A percentile compares a stretch with the other conserved stretches of the same genome.
These are phyloP conservation scores for Hypsibius dujardini DNA, from an alignment of 1,140 invertebrate species.

Conservation along the genomic window DNA sequence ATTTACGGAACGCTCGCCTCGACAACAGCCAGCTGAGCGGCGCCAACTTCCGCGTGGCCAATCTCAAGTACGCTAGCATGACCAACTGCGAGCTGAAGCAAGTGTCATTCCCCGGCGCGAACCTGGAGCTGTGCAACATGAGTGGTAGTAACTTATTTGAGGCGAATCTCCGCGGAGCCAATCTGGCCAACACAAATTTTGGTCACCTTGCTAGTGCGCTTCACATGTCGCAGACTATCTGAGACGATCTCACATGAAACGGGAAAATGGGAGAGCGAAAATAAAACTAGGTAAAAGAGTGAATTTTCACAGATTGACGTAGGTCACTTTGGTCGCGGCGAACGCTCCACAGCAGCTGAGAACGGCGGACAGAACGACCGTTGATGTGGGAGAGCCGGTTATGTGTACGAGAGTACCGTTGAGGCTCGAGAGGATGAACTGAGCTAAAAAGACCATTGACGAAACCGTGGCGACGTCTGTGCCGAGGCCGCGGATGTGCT, in stretches of 20 bases:
- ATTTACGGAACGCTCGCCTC: neutral
- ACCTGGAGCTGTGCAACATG: neutral
- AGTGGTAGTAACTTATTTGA: neutral
- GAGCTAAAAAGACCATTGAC: conserved; percentile 83
- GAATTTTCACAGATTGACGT: conserved; percentile 56
- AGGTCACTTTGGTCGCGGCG: conserved; percentile 65
- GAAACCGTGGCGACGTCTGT: conserved; percentile 82
- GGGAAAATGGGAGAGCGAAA: too few relatives aligned
- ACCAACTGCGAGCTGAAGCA: conserved; percentile 1
- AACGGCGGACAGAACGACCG: conserved; percentile 62
- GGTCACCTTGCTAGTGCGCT: neutral
- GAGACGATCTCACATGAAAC: too few relatives aligned
- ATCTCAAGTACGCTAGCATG: conserved; percentile 1
- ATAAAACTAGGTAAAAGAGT: too few relatives aligned
- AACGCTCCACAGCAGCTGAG: conserved; percentile 64
- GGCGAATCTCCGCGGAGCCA: conserved; percentile 4
- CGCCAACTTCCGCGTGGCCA: neutral
- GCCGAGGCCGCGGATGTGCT: conserved; percentile 58
- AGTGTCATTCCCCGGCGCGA: conserved; percentile 3
- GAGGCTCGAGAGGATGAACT: conserved; percentile 65
- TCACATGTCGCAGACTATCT: neutral
- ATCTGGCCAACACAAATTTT: conserved; percentile 1
- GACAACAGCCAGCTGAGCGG: conserved; percentile 8
- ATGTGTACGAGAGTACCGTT: conserved; percentile 63
- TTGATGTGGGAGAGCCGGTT: conserved; percentile 53